Evolutionary conservation across 2,797 vertebrate species (phyloP).

Genomic region (Gastrophryne carolinensis): DNA sequence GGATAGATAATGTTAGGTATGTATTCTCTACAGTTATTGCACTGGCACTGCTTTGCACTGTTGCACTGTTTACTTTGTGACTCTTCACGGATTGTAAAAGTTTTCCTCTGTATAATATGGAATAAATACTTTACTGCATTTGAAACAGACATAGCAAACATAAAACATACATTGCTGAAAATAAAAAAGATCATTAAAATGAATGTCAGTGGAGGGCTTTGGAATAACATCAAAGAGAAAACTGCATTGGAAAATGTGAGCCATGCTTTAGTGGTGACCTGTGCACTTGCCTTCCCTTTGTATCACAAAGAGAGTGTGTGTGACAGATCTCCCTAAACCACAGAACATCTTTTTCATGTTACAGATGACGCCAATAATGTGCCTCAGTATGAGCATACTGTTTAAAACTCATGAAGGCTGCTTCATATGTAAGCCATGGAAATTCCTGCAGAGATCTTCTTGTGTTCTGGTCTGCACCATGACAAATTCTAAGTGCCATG

Average conservation of each 20-base stretch:
- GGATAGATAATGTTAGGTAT: too few species aligned
- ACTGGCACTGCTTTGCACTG: too few species aligned
- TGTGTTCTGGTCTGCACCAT: too few species aligned
- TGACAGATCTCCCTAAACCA: neutral
- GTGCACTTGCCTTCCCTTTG: neutral
- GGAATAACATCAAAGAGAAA: conserved; percentile 4
- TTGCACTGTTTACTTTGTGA: conserved; percentile 4
- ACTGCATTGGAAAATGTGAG: neutral
- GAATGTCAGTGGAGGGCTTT: neutral
- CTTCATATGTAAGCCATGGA: too few species aligned
- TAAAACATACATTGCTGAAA: neutral
- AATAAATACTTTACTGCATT: conserved; percentile 1
- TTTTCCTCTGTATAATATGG: neutral
- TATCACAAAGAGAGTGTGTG: neutral
- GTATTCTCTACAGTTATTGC: too few species aligned
- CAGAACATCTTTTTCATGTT: neutral
- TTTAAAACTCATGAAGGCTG: too few species aligned
- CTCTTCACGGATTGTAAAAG: conserved; percentile 12
- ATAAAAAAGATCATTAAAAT: neutral
- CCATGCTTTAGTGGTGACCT: neutral
- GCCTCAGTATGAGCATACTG: too few species aligned
- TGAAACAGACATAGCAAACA: neutral
- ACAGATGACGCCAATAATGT: neutral
- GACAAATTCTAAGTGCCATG: too few species aligned
- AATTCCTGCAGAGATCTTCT: too few species aligned